Base-by-base conservation (phyloP, 2,113 vertebrate genomes). In the Tupaia chinensis region DNA sequence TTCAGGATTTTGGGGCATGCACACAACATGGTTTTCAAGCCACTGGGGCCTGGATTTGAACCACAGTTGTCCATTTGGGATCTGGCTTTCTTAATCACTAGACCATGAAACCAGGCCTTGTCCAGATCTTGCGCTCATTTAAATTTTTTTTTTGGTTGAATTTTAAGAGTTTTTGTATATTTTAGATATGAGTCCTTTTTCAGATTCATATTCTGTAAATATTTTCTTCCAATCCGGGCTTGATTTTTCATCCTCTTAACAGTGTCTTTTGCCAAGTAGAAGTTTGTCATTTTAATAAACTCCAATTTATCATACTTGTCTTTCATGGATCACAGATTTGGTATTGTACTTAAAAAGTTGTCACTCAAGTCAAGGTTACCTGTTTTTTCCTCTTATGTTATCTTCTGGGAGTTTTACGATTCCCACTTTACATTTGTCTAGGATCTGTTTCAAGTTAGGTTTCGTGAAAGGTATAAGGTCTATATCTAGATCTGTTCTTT, bases 211-310 rank as follows among this genome's bases (percentile, higher is more conserved):
- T 83, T 83, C 63, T 77, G 56, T 5, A 87, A 81, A 72, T 82
- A 54, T 82, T 82, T 89, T 65, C 12, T 89, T n/a, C 32, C 20
- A 78, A 9, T 12, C 12, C 32, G 3, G n/a, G 56, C 13, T 91
- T 91, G 20, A 78, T 13, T 80, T 72, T 91, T 27, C 54, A 56
- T 91, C 91, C 65, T 72, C n/a, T 65, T 92, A 17, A 32, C 9
- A 63, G 19, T 72, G 44, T 72, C 60, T 76, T 72, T 79, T 27
- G 13, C 44, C 84, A 72, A 79, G 13, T 16, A 44, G 25, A 82
- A 61, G 20, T 60, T 82, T 96, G 65, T 53, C 4, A 81, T 65
- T 92, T 81, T 86, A 82, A 72, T 53, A 68, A 82, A 93, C 25
- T 22, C 16, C 17, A 54, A 12, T 2, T 77, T 65, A 63, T 17